Conservation (phyloP, 37 sponge, comb jelly and placozoan genomes). For the Ephydatia muelleri region DNA sequence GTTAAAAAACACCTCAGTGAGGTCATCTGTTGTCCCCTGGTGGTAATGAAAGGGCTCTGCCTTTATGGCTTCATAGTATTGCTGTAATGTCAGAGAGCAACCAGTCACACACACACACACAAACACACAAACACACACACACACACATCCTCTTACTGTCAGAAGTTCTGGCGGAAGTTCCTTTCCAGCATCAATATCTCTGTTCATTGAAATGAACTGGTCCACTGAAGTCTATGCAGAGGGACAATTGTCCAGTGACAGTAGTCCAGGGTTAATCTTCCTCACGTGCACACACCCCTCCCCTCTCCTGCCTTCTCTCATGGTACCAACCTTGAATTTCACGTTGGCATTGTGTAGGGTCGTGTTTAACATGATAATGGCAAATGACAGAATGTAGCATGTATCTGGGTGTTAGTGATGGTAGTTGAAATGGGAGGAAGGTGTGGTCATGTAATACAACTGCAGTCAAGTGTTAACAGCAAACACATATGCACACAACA, state of each 20-base stretch:
- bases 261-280: neutral
- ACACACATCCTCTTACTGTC: slow-evolving; percentile 38
- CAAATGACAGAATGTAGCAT: slow-evolving; percentile 90
- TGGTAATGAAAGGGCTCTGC: slow-evolving; percentile 74
- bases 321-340: slow-evolving; percentile 69
- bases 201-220: slow-evolving; percentile 89
- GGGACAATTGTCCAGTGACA: neutral
- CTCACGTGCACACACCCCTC: neutral
- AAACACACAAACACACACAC: neutral
- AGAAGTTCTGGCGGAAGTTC: slow-evolving; percentile 86
- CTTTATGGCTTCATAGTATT: slow-evolving; percentile 68
- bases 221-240: slow-evolving; percentile 26
- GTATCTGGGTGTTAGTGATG: slow-evolving; percentile 57
- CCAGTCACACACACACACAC: neutral
- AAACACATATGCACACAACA: neutral
- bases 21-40: slow-evolving; percentile 66
- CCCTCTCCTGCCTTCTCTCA: neutral
- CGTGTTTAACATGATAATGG: slow-evolving; percentile 96
- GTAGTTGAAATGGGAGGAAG: neutral
- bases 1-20: slow-evolving; percentile 87
- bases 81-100: slow-evolving; percentile 16
- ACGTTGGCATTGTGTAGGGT: slow-evolving; percentile 91
- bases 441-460: neutral
- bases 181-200: slow-evolving; percentile 87
- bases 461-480: neutral